Evolutionary conservation across 1,140 invertebrate genomes (phyloP), one percentile per base, ranked within the genome.

Genomic region (Littorina saxatilis): DNA sequence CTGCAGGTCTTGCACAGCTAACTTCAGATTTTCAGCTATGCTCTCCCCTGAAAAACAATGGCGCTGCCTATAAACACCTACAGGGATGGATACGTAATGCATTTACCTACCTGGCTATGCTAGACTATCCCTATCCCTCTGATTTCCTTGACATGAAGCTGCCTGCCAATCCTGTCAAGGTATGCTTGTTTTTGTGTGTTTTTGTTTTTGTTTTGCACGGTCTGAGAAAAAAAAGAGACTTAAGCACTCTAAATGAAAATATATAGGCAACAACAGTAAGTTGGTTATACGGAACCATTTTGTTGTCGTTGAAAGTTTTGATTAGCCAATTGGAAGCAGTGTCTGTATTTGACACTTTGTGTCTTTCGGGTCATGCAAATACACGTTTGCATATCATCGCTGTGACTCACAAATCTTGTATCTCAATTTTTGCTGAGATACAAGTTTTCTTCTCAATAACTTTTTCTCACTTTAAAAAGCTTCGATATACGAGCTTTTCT

Each of bases 61-160:
- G 58, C 17, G 29, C 50, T 7, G 86, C 89, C 20, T 91, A 89
- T 68, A 79, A 82, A 13, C 91, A 91, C 58, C 83, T 92, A 2
- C 82, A 89, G 32, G 87, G 87, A 29, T 94, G 91, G 91, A 81
- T 93, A 1, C 80, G 86, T 20, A 94, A 96, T 77, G 94, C 97
- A 52, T 98, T 96, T 88, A 94, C 94, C 13, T 95, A 95, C 88
- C 87, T 98, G 68, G 97, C 97, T 0, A 98, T 99, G 97, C 94
- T 96, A 1, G 96, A 99, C 92, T 99, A 99, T 93, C 98, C 98
- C 0, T 99, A 98, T 92, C 92, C 95, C 17, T 94, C 95, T 0
- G 93, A 94, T 85, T 99, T 98, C 90, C 73, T 86, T 43, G 86
- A 75, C 35, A 94, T 95, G 0, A 78, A 63, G 39, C 84, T 99